A percentile compares a stretch with the other conserved stretches of the same genome.
Conservation (phyloP, 2,888 invertebrate genomes). For the Coelopa pilipes region DNA sequence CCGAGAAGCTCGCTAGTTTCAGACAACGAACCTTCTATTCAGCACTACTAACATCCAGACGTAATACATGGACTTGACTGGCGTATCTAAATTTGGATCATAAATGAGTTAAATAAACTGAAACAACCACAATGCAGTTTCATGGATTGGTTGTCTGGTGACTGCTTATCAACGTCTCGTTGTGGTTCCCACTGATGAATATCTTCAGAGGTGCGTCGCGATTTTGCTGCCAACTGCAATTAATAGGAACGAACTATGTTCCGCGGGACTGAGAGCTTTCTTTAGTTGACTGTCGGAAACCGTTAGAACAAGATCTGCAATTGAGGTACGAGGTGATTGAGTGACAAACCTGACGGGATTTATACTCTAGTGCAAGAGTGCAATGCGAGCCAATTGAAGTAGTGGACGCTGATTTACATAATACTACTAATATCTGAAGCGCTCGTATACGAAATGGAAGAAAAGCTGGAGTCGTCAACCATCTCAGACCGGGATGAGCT, state of each 20-base stretch:
- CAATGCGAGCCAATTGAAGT: neutral
- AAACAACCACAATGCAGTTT: neutral
- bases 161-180: neutral
- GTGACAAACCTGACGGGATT: neutral
- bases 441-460: neutral
- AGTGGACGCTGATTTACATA: neutral
- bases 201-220: too few relatives aligned
- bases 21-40: neutral
- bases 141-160: constrained; percentile 4
- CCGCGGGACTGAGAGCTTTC: neutral
- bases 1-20: neutral
- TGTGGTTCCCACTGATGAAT: too few relatives aligned
- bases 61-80: neutral
- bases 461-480: neutral
- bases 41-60: neutral
- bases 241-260: neutral
- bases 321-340: too few relatives aligned
- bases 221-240: neutral
- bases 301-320: neutral
- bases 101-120: constrained; percentile 4
- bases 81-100: neutral
- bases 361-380: neutral
- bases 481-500: neutral
- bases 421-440: neutral
- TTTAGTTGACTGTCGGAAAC: neutral